phyloP scores from a whole-genome alignment of 2,888 invertebrate genomes.

The Drosophila sordidula region DNA sequence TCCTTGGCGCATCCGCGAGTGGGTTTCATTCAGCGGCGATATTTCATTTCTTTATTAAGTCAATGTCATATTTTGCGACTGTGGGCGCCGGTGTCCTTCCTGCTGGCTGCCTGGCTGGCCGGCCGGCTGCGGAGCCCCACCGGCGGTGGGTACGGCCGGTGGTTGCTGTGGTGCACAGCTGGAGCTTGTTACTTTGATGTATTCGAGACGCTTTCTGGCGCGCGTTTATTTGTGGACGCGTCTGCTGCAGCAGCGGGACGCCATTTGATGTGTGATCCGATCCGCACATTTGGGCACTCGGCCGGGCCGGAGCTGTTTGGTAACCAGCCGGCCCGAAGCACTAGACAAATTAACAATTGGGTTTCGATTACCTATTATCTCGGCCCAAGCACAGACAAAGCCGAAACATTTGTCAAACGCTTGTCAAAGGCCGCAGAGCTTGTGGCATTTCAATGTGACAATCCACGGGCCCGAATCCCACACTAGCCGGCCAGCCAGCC shows the following conservation, averaged over 20 bases:
- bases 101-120: no score
- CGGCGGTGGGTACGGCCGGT: slow-evolving; percentile 16
- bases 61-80: slow-evolving; percentile 72
- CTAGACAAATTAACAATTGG: slow-evolving; percentile 43
- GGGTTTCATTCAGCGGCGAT: slow-evolving; percentile 62
- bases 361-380: slow-evolving; percentile 49
- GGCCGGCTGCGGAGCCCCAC: no score
- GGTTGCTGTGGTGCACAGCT: slow-evolving; percentile 75
- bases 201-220: slow-evolving; percentile 72
- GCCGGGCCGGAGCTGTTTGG: background rate
- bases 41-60: slow-evolving; percentile 84
- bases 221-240: slow-evolving; percentile 79
- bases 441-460: slow-evolving; percentile 56
- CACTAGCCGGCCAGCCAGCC: background rate
- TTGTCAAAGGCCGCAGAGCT: slow-evolving; percentile 75
- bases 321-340: slow-evolving; percentile 10
- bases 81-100: slow-evolving; percentile 67
- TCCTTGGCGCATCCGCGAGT: slow-evolving; percentile 30
- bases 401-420: slow-evolving; percentile 80
- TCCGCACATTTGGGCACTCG: slow-evolving; percentile 30
- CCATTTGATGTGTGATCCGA: slow-evolving; percentile 54
- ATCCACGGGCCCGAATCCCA: slow-evolving; percentile 8
- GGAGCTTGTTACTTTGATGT: slow-evolving; percentile 83
- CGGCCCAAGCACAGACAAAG: slow-evolving; percentile 23
- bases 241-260: slow-evolving; percentile 71